Evolutionary conservation across 2,797 vertebrate genomes (phyloP).

Genomic region (Amblyraja radiata): DNA sequence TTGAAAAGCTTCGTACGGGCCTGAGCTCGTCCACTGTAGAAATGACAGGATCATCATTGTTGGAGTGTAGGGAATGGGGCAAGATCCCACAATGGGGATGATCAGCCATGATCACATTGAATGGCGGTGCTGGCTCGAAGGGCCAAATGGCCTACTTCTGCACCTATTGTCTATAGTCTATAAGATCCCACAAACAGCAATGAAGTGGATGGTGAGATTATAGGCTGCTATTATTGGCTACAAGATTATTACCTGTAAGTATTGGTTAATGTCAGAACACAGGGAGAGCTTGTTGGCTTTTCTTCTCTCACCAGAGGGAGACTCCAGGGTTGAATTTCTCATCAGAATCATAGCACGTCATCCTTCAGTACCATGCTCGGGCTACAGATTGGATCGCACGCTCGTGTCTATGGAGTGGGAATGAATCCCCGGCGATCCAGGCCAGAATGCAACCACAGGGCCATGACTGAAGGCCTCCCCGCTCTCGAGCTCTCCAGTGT

Average conservation of each 20-base stretch:
- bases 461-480: not conserved
- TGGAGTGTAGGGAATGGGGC: not conserved
- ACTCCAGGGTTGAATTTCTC: not conserved
- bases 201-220: not conserved
- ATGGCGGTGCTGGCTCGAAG: too few species aligned
- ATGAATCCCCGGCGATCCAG: not conserved
- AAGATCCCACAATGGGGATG: too few species aligned
- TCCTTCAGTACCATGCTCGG: not conserved
- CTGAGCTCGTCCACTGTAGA: too few species aligned
- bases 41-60: not conserved
- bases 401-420: not conserved
- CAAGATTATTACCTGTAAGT: not conserved
- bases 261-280: not conserved
- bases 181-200: slow-evolving; percentile 6
- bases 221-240: not conserved
- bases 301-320: not conserved
- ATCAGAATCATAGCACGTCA: not conserved
- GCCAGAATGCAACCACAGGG: not conserved
- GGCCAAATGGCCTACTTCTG: too few species aligned
- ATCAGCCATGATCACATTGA: too few species aligned
- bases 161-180: too few species aligned
- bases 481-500: too few species aligned
- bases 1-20: too few species aligned
- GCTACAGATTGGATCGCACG: not conserved
- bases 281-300: not conserved